These are phyloP conservation scores for Strongylocentrotus purpuratus DNA, from an alignment of 35 echinoderm and acorn worm genomes.

Conservation along the genomic window DNA sequence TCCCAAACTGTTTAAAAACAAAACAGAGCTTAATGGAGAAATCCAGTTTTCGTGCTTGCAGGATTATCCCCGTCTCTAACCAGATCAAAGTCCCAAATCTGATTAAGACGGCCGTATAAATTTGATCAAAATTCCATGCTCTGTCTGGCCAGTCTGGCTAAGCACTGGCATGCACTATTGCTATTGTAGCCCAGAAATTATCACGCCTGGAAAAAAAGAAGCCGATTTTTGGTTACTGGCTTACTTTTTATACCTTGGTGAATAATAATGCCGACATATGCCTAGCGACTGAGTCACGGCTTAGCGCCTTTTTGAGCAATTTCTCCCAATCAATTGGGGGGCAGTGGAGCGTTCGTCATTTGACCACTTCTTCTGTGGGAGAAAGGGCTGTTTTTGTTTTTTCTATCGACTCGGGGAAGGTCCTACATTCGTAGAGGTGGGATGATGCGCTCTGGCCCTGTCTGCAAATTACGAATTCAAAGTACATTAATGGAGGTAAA, in stretches of 20 bases:
- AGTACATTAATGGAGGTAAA: not conserved
- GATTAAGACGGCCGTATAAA: not conserved
- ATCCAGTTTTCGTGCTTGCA: not conserved
- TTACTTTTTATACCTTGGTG: not conserved
- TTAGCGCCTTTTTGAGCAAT: conserved; percentile 48
- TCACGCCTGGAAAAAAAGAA: not conserved
- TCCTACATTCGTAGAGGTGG: not conserved
- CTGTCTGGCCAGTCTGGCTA: not conserved
- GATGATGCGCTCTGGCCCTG: not conserved
- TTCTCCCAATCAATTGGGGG: not conserved
- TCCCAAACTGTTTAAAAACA: not conserved
- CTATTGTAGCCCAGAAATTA: not conserved
- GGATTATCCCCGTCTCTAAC: conserved; percentile 37
- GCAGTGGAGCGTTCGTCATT: not conserved
- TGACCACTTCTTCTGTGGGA: not conserved
- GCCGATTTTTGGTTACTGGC: not conserved
- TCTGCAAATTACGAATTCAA: not conserved
- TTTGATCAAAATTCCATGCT: conserved; percentile 20
- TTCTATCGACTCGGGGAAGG: not conserved
- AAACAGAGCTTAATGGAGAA: conserved; percentile 16
- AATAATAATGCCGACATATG: conserved; percentile 48
- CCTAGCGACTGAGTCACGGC: conserved; percentile 33
- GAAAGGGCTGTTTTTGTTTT: not conserved
- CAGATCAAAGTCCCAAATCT: conserved; percentile 9
- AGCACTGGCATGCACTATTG: not conserved